These are phyloP conservation scores for Cryptocheilus praepositus DNA, from an alignment of 2,888 invertebrate species.

Conservation along the genomic window DNA sequence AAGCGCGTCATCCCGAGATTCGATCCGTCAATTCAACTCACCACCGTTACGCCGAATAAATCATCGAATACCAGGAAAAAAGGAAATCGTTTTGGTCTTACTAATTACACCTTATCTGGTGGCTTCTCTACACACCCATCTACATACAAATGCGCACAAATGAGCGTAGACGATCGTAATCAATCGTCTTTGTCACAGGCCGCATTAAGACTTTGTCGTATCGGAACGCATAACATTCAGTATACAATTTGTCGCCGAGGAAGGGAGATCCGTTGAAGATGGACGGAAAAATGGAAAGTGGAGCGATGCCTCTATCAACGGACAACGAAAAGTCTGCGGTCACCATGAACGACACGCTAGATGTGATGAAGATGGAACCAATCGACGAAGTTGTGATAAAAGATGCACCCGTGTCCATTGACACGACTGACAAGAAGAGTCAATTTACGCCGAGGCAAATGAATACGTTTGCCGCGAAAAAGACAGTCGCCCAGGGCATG, in stretches of 20 bases:
- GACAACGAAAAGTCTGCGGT: not conserved
- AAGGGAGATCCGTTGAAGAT: not conserved
- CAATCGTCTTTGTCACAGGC: too few relatives aligned
- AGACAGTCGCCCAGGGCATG: conserved; percentile 81
- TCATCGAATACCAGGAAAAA: conserved; percentile 1
- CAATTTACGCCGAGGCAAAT: conserved; percentile 46
- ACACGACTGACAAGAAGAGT: conserved; percentile 55
- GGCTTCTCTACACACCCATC: not conserved
- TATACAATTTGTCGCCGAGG: too few relatives aligned
- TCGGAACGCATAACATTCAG: too few relatives aligned
- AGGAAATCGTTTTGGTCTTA: too few relatives aligned
- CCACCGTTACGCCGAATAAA: not conserved
- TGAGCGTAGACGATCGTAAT: not conserved
- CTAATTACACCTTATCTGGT: not conserved
- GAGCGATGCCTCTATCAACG: not conserved
- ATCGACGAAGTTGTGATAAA: conserved; percentile 37
- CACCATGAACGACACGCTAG: conserved; percentile 5
- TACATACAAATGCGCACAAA: not conserved
- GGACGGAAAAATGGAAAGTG: not conserved
- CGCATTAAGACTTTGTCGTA: too few relatives aligned
- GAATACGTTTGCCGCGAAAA: conserved; percentile 77
- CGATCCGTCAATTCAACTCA: not conserved
- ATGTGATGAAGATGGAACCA: not conserved
- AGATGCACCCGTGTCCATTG: conserved; percentile 41
- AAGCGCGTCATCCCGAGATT: too few relatives aligned